These are phyloP conservation scores for Nycticryphes semicollaris DNA, from an alignment of 2,113 vertebrate genomes.

Conservation along the genomic window DNA sequence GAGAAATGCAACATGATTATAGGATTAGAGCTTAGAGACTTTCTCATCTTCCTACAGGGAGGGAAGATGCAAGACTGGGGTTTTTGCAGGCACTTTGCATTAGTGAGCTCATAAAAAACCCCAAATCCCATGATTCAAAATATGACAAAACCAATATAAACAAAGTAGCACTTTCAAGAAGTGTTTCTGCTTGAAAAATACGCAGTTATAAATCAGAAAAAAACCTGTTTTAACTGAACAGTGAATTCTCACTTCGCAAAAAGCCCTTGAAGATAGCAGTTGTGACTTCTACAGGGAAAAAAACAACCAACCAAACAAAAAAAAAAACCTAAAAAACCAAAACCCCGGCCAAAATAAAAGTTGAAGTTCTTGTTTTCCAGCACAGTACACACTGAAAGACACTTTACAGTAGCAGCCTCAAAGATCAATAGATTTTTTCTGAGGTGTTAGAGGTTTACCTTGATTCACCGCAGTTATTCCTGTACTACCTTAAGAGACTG, in stretches of 20 bases:
- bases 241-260: background rate
- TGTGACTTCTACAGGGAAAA: background rate
- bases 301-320: background rate
- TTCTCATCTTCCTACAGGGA: background rate
- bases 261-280: background rate
- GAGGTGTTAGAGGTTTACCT: background rate
- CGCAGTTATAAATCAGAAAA: background rate
- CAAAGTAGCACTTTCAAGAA: background rate
- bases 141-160: background rate
- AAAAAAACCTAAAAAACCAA: background rate
- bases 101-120: background rate
- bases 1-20: background rate
- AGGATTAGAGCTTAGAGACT: background rate
- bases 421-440: background rate
- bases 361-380: background rate
- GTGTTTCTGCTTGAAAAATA: background rate
- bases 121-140: background rate
- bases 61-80: fast-evolving
- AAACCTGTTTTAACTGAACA: background rate
- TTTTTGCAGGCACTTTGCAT: background rate
- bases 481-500: background rate
- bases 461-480: background rate
- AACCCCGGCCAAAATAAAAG: background rate
- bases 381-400: background rate
- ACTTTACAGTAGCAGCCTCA: background rate